phyloP scores from a whole-genome alignment of 2,888 invertebrate species.

The Lobophora halterata region DNA sequence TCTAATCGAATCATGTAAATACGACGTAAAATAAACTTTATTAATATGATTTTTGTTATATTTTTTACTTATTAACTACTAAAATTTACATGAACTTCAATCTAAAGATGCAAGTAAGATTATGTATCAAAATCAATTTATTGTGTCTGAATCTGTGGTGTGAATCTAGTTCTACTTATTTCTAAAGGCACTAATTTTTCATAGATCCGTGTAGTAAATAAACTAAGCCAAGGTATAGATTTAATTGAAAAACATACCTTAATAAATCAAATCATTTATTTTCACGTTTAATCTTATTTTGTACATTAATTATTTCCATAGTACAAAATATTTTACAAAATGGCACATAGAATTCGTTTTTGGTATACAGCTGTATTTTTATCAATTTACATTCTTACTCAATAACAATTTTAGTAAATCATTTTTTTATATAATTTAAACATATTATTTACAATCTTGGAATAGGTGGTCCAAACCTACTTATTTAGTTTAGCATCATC shows the following conservation, averaged over 20 bases:
- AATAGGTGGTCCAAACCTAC: slow-evolving; percentile 15
- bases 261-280: slow-evolving; percentile 16
- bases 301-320: slow-evolving; percentile 2
- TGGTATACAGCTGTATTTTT: slow-evolving; percentile 62
- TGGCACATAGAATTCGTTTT: slow-evolving; percentile 46
- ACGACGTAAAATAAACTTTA: slow-evolving; percentile 13
- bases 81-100: too few relatives aligned
- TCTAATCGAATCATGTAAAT: slow-evolving; percentile 11
- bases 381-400: slow-evolving; percentile 18
- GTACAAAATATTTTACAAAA: slow-evolving; percentile 20
- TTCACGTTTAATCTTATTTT: slow-evolving; percentile 7
- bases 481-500: too few relatives aligned
- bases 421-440: slow-evolving; percentile 18
- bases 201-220: too few relatives aligned
- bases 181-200: too few relatives aligned
- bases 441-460: slow-evolving; percentile 10
- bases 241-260: neutral
- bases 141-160: too few relatives aligned
- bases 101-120: too few relatives aligned
- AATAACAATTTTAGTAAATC: too few relatives aligned
- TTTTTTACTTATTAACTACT: neutral
- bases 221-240: too few relatives aligned
- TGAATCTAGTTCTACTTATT: too few relatives aligned
- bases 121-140: too few relatives aligned
- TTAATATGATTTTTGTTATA: neutral